Evolutionary conservation across 1,140 invertebrate species (phyloP).

Genomic region (Lucilia sericata): DNA sequence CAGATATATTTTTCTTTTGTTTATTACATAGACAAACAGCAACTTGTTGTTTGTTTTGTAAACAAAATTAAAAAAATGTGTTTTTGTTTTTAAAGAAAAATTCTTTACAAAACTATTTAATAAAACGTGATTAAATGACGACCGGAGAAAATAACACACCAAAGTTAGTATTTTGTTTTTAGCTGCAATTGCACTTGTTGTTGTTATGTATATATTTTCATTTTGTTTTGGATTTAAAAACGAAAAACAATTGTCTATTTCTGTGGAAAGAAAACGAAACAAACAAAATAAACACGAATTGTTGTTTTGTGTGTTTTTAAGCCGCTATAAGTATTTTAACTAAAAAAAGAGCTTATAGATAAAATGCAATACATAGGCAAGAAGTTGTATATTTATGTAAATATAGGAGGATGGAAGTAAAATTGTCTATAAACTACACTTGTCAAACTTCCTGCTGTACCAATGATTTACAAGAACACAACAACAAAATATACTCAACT

Average conservation of each 20-base stretch:
- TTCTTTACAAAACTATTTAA: slow-evolving; percentile 34
- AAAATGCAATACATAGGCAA: neutral
- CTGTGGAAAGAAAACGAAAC: neutral
- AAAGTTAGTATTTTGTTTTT: too few species aligned
- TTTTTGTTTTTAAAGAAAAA: slow-evolving; percentile 12
- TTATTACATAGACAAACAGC: neutral
- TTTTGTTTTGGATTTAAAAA: neutral
- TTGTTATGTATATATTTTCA: neutral
- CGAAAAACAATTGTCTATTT: neutral
- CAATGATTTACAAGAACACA: too few species aligned
- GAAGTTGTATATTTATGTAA: too few species aligned
- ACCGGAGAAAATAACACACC: neutral
- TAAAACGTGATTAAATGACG: slow-evolving; percentile 33
- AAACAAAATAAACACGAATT: slow-evolving; percentile 36
- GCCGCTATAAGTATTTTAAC: neutral
- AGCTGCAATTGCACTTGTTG: neutral
- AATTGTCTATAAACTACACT: too few species aligned
- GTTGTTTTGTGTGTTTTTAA: neutral
- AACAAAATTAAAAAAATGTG: slow-evolving; percentile 13
- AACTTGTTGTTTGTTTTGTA: slow-evolving; percentile 28
- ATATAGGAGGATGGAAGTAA: too few species aligned
- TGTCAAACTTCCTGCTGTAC: too few species aligned
- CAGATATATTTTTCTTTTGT: too few species aligned
- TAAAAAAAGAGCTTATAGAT: neutral
- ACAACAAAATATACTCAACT: too few species aligned